Evolutionary conservation across 2,797 vertebrate species (phyloP), one percentile per base, ranked within the genome.

Genomic region (Loriculus beryllinus): DNA sequence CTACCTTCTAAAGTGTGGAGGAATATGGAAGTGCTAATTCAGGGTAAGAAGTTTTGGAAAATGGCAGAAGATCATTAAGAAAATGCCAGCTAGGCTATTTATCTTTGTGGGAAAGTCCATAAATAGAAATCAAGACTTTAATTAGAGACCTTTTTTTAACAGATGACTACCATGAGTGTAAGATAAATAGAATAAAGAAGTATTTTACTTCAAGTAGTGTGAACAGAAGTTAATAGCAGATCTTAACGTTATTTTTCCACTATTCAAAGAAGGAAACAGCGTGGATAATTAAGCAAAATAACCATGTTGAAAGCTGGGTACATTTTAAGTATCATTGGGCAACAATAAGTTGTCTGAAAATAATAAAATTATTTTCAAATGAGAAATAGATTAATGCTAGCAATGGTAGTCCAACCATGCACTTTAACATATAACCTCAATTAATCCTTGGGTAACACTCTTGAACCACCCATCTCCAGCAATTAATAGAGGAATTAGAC

Each of bases 331-430:
- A 52, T 59, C 22, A 49, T 64, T 62, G 69, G 29, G 47, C 72
- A 89, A 76, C 94, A 92, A n/a, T 45, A 82, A 92, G 17, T 62
- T 78, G 26, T 57, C 8, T 76, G 74, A 86, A 95, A 89, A 84
- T 25, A 3, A 72, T n/a, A 59, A 68, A 67, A 69, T 69, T 0
- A 39, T 57, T 92, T 89, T 28, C 28, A 80, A 87, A 47, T 12
- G 19, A 83, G 76, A 78, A 93, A 57, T 14, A 92, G 21, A 88
- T 71, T 71, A 90, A 62, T 33, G 39, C n/a, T 81, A 88, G 57
- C 52, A 94, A 62, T 12, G 29, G 4, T 88, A 56, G 7, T 82
- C 43, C 56, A 39, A 59, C 35, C 21, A n/a, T 26, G 26, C 37
- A 45, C 65, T 95, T 93, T 72, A 92, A 82, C 7, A 45, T 83